These are phyloP conservation scores for Monomorium pharaonis DNA, from an alignment of 1,140 invertebrate species.

Conservation along the genomic window DNA sequence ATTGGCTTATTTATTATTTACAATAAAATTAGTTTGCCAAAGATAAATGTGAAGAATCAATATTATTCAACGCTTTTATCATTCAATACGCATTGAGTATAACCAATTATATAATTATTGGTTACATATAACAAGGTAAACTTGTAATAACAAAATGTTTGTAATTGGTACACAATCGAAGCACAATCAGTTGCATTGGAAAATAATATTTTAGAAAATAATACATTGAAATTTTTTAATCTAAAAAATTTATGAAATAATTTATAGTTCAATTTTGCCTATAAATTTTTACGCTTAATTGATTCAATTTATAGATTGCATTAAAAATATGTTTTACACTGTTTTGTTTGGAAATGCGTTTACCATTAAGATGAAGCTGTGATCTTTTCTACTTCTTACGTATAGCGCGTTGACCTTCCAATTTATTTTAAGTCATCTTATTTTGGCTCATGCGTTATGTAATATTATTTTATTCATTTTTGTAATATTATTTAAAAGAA, in stretches of 20 bases:
- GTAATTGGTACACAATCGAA: constrained; percentile 2
- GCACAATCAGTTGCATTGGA: not conserved
- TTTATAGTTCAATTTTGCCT: not conserved
- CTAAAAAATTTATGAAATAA: not conserved
- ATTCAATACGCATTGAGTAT: not conserved
- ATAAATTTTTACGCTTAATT: not conserved
- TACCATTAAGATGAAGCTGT: not conserved
- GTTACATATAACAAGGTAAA: not conserved
- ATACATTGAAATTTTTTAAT: not conserved
- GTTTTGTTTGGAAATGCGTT: not conserved
- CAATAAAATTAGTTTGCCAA: not conserved
- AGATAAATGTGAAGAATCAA: not conserved
- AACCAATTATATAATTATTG: not conserved
- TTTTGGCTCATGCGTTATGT: constrained; percentile 1
- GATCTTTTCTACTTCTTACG: not conserved
- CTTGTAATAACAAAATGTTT: not conserved
- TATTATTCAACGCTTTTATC: not conserved
- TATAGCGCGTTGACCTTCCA: not conserved
- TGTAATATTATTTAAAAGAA: not conserved
- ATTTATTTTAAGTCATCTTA: constrained; percentile 23
- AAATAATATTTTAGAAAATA: not conserved
- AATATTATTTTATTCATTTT: not conserved
- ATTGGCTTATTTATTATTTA: not conserved
- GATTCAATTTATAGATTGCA: not conserved
- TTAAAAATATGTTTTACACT: not conserved